Conservation (phyloP, 2,888 invertebrate genomes). For the Hedychridium roseum region DNA sequence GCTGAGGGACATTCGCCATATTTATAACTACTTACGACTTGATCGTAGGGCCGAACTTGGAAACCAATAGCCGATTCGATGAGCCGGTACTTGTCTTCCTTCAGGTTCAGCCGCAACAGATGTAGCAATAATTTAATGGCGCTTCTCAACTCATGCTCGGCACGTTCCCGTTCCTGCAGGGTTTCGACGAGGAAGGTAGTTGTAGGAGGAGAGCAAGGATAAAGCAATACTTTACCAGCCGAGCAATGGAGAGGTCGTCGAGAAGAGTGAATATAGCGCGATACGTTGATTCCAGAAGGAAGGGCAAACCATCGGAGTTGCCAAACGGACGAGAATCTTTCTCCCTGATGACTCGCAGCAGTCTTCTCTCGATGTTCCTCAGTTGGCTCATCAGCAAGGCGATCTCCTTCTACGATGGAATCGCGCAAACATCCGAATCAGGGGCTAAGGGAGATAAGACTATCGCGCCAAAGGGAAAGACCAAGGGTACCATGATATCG, state of each 20-base stretch:
- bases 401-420: conserved; percentile 45
- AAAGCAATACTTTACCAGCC: conserved; percentile 37
- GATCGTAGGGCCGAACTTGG: conserved; percentile 46
- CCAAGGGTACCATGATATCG: conserved; percentile 45
- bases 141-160: conserved; percentile 44
- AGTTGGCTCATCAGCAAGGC: conserved; percentile 75
- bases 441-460: conserved; percentile 2
- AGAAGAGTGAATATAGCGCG: conserved; percentile 42
- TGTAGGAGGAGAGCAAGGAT: not conserved
- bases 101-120: conserved; percentile 44
- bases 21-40: conserved; percentile 49
- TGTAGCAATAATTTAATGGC: conserved; percentile 45
- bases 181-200: too few relatives aligned
- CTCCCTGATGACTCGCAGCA: conserved; percentile 81
- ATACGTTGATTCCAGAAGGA: conserved; percentile 51
- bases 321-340: conserved; percentile 78
- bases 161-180: conserved; percentile 48
- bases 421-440: not conserved
- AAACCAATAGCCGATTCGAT: conserved; percentile 54
- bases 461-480: not conserved
- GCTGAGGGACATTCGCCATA: not conserved
- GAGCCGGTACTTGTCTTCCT: conserved; percentile 48
- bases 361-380: conserved; percentile 77
- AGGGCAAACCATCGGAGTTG: conserved; percentile 65
- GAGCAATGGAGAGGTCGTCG: conserved; percentile 46